Evolutionary conservation across 2,888 invertebrate genomes (phyloP).

Genomic region (Parnassius smintheus): DNA sequence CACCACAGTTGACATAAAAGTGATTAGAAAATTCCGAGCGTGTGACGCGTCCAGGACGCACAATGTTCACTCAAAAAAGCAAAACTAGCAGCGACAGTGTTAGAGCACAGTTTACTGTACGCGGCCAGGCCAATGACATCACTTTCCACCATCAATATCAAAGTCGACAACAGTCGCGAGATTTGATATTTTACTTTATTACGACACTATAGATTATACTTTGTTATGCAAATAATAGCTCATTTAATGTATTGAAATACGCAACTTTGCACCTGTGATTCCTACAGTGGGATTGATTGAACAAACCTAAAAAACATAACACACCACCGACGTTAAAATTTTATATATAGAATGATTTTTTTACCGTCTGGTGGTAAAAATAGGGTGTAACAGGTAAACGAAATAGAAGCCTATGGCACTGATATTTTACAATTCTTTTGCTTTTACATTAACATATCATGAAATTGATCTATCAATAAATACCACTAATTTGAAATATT

Average conservation of each 20-base stretch:
- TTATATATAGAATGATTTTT: too few species aligned
- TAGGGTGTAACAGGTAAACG: too few species aligned
- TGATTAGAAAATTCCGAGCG: constrained; percentile 70
- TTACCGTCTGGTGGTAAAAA: too few species aligned
- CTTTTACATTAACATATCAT: too few species aligned
- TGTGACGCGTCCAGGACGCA: constrained; percentile 69
- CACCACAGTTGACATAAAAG: constrained; percentile 26
- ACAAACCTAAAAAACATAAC: constrained; percentile 4
- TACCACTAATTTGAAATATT: too few species aligned
- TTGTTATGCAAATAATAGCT: constrained; percentile 30
- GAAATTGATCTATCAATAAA: too few species aligned
- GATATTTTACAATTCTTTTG: too few species aligned
- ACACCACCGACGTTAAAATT: neutral
- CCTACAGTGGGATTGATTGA: constrained; percentile 26
- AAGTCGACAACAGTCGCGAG: constrained; percentile 32
- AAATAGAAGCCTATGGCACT: too few species aligned
- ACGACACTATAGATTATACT: constrained; percentile 41
- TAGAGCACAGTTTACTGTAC: constrained; percentile 55
- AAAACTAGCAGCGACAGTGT: constrained; percentile 69
- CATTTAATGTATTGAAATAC: constrained; percentile 36
- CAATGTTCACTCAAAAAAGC: constrained; percentile 68
- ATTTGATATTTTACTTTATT: constrained; percentile 47
- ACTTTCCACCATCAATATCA: constrained; percentile 46
- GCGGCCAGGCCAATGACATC: constrained; percentile 71
- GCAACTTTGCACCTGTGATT: constrained; percentile 32